Evolutionary conservation across 2,113 vertebrate species (phyloP).

Genomic region (Gadus chalcogrammus): DNA sequence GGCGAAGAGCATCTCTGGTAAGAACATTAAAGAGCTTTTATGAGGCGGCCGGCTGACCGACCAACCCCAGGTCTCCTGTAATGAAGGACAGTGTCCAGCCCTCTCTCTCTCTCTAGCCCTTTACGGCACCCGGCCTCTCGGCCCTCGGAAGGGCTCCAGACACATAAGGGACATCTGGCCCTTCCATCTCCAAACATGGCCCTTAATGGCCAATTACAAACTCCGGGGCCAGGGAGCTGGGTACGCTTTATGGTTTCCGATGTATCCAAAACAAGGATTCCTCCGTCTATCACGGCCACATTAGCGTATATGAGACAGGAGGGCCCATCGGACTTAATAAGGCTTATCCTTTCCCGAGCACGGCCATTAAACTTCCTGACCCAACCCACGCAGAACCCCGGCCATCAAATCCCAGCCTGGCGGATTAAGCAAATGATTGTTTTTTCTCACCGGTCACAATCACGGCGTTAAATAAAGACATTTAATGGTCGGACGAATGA

Average conservation of each 20-base stretch:
- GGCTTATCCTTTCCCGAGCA: conserved; percentile 68
- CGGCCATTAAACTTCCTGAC: conserved; percentile 54
- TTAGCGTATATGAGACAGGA: conserved; percentile 70
- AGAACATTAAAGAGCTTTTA: conserved; percentile 68
- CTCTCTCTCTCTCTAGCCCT: conserved; percentile 35
- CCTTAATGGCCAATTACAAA: conserved; percentile 68
- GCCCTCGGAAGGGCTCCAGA: conserved; percentile 45
- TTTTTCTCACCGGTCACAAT: conserved; percentile 58
- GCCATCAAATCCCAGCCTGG: conserved; percentile 55
- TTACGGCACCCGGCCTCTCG: conserved; percentile 44
- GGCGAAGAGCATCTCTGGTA: conserved; percentile 59
- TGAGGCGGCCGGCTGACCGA: conserved; percentile 43
- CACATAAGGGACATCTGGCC: conserved; percentile 67
- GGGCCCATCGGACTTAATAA: conserved; percentile 69
- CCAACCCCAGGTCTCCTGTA: conserved; percentile 56
- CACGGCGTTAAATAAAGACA: conserved; percentile 59
- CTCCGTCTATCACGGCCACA: conserved; percentile 61
- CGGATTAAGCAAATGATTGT: conserved; percentile 67
- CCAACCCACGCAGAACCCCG: conserved; percentile 30
- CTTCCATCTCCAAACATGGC: conserved; percentile 58
- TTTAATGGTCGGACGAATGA: conserved; percentile 48
- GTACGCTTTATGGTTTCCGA: conserved; percentile 62
- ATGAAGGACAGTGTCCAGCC: conserved; percentile 63
- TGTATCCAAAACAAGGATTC: conserved; percentile 58
- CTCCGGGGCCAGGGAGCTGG: conserved; percentile 48